Conservation (phyloP, 2,797 vertebrate species). For the Spea hammondii region DNA sequence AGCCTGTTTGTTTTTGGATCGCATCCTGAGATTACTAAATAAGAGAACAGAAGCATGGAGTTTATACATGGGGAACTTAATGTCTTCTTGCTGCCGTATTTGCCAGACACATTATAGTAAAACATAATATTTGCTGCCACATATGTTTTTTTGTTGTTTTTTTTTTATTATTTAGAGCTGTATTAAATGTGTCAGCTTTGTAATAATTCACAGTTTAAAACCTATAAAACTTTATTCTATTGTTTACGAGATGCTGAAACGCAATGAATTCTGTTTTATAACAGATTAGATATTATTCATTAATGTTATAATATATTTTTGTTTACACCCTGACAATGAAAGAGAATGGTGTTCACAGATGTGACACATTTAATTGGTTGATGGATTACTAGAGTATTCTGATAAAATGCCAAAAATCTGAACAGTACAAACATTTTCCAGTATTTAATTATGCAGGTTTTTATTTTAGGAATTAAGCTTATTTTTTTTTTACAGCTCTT, state of each 20-base stretch:
- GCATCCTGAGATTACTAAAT: conserved; percentile 60
- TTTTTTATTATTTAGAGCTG: conserved; percentile 57
- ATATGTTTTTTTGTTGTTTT: conserved; percentile 58
- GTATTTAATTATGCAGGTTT: no score
- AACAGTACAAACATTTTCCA: not conserved
- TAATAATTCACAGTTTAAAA: conserved; percentile 54
- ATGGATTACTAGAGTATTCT: conserved; percentile 21
- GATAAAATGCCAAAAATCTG: conserved; percentile 29
- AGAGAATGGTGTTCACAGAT: conserved; percentile 18
- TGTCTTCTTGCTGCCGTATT: conserved; percentile 8
- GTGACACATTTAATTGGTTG: conserved; percentile 25
- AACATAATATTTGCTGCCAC: conserved; percentile 53
- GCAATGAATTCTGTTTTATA: conserved; percentile 3
- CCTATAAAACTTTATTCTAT: conserved; percentile 28
- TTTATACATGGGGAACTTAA: conserved; percentile 19
- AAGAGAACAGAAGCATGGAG: conserved; percentile 56
- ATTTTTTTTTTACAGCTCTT: no score
- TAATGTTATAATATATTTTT: conserved; percentile 33
- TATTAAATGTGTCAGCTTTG: conserved; percentile 61
- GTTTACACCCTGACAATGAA: not conserved
- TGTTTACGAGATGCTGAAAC: conserved; percentile 16
- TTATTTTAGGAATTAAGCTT: no score
- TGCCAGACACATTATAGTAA: conserved; percentile 49
- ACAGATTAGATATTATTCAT: conserved; percentile 33
- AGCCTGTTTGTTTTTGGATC: conserved; percentile 56